phyloP scores from a whole-genome alignment of 2,113 vertebrate genomes.

The Brachirus orientalis region DNA sequence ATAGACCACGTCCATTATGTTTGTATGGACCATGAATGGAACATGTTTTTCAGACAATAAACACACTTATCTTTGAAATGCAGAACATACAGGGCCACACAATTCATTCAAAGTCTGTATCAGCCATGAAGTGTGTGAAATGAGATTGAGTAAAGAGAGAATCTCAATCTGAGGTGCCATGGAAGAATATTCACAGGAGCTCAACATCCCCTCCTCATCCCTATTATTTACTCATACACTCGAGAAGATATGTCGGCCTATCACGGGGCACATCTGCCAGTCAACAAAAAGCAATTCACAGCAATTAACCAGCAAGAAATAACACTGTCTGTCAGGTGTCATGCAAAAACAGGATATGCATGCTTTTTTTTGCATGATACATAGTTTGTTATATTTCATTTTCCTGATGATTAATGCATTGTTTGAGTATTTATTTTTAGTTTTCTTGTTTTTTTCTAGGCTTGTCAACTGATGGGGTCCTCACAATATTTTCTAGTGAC shows the following conservation, averaged over 20 bases:
- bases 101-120: neutral
- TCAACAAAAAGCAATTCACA: constrained; percentile 18
- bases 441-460: constrained; percentile 11
- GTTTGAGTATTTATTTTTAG: neutral
- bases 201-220: constrained; percentile 1
- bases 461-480: constrained; percentile 23
- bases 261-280: constrained; percentile 28
- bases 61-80: constrained; percentile 34
- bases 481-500: constrained; percentile 22
- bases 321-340: constrained; percentile 17
- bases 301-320: constrained; percentile 24
- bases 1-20: constrained; percentile 4
- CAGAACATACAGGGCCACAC: neutral
- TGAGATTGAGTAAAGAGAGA: neutral
- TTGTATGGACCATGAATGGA: too few species aligned
- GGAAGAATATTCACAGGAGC: constrained; percentile 15
- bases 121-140: constrained; percentile 15
- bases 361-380: neutral
- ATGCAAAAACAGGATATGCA: neutral
- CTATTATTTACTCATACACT: constrained; percentile 37
- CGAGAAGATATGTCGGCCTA: constrained; percentile 15
- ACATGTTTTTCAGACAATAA: constrained; percentile 14
- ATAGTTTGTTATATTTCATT: neutral
- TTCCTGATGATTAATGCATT: neutral
- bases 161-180: constrained; percentile 3